Base-by-base conservation (phyloP, 2,888 invertebrate genomes). In the Colostygia pectinataria region DNA sequence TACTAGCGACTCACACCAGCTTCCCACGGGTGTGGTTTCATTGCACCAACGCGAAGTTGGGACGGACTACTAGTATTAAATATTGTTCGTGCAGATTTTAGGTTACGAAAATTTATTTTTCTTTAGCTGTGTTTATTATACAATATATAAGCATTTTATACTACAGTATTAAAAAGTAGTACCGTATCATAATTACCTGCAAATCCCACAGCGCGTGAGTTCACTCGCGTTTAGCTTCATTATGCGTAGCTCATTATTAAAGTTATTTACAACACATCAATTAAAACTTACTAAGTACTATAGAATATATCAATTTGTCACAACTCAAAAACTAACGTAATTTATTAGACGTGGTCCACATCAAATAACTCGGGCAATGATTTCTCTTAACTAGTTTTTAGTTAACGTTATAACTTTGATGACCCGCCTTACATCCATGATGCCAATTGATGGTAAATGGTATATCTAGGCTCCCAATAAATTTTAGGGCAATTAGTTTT, bases 391-490 rank as follows among this genome's bases (percentile, higher is more conserved):
- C 52, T 42, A 55, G 40, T 44, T 48, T 47, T 24, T 20, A 20
- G 20, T 4, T 20, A 20, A 20, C 57, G 48, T 39, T 52, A 41
- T 47, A 55, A 49, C 55, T 58, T 60, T 53, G 54, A 53, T 51
- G 48, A 44, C 32, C 38, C 37, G 46, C 48, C 53, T 49, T 37
- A 32, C 40, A 25, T 41, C 40, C 38, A 36, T 48, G 46, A 53
- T 55, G 51, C 39, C 42, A 43, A 53, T 54, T 54, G 53, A 55
- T 32, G 50, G 37, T 44, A 43, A 53, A 58, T 32, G 50, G 37
- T 44, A 43, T 50, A 58, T 58, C 54, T 56, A 53, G 58, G 60
- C 55, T 40, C 42, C 41, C 50, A 55, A 54, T 55, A 57, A 54
- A 52, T 50, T 48, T 51, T 52, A 48, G 43, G 40, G 50, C 54